Evolutionary conservation across 2,888 invertebrate species (phyloP).

Genomic region (Epirrita christyi): DNA sequence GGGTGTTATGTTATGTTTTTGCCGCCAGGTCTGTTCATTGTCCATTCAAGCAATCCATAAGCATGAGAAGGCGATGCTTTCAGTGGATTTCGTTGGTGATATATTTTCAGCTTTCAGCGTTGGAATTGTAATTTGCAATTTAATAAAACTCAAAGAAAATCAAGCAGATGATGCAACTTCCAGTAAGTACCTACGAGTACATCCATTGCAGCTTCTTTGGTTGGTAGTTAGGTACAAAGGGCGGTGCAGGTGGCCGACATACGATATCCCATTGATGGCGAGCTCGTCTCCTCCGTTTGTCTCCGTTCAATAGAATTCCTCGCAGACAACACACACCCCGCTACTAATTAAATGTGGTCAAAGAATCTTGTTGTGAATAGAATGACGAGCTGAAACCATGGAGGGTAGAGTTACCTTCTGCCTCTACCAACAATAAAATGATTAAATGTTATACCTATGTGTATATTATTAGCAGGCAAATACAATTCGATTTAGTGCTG

Average conservation of each 20-base stretch:
- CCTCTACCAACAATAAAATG: neutral
- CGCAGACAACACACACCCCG: conserved; percentile 75
- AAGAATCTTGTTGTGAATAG: conserved; percentile 49
- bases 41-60: too few species aligned
- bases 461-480: neutral
- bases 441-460: neutral
- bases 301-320: conserved; percentile 79
- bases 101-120: too few species aligned
- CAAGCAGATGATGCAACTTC: conserved; percentile 8
- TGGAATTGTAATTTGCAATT: too few species aligned
- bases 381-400: neutral
- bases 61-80: too few species aligned
- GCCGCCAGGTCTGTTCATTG: too few species aligned
- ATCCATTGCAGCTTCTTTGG: conserved; percentile 16
- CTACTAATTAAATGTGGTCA: conserved; percentile 76
- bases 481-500: too few species aligned
- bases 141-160: neutral
- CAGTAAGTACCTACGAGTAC: conserved; percentile 3
- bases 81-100: too few species aligned
- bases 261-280: conserved; percentile 78
- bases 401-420: neutral
- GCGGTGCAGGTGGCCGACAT: conserved; percentile 80
- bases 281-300: conserved; percentile 71
- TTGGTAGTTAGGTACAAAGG: conserved; percentile 48
- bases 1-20: too few species aligned